These are phyloP conservation scores for Cryptotermes secundus DNA, from an alignment of 1,140 invertebrate genomes.

Conservation along the genomic window DNA sequence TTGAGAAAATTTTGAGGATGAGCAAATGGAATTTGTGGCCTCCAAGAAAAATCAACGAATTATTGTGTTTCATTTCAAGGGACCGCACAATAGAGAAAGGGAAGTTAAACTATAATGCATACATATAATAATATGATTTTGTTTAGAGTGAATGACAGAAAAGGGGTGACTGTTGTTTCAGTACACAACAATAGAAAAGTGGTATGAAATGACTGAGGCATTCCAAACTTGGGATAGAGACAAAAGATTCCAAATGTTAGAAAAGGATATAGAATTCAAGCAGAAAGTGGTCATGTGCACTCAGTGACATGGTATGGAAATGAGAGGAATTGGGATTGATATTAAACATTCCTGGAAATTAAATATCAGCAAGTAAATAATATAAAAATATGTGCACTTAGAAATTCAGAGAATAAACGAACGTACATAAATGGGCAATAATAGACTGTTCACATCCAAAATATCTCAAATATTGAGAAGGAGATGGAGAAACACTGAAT, in stretches of 20 bases:
- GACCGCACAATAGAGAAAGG: not conserved
- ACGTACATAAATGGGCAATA: not conserved
- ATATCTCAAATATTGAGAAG: not conserved
- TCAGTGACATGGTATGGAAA: not conserved
- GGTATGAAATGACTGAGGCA: not conserved
- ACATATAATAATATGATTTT: not conserved
- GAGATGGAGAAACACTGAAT: not conserved
- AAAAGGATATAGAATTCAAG: not conserved
- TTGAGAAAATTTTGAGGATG: not conserved
- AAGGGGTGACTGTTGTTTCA: not conserved
- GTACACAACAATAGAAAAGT: constrained; percentile 6
- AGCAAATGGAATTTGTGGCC: not conserved
- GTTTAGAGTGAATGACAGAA: not conserved
- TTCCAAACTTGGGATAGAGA: constrained; percentile 6
- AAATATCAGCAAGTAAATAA: constrained; percentile 12
- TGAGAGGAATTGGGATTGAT: not conserved
- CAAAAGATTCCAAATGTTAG: not conserved
- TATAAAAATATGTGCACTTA: not conserved
- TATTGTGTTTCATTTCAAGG: not conserved
- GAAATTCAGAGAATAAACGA: not conserved
- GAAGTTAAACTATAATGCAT: not conserved
- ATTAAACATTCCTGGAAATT: constrained; percentile 6
- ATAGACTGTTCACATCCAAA: not conserved
- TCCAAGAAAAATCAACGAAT: not conserved
- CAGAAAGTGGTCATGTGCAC: not conserved